A percentile compares a stretch with the other conserved stretches of the same genome.
phyloP scores from a whole-genome alignment of 2,888 invertebrate species.

The Drymonia ruficornis region DNA sequence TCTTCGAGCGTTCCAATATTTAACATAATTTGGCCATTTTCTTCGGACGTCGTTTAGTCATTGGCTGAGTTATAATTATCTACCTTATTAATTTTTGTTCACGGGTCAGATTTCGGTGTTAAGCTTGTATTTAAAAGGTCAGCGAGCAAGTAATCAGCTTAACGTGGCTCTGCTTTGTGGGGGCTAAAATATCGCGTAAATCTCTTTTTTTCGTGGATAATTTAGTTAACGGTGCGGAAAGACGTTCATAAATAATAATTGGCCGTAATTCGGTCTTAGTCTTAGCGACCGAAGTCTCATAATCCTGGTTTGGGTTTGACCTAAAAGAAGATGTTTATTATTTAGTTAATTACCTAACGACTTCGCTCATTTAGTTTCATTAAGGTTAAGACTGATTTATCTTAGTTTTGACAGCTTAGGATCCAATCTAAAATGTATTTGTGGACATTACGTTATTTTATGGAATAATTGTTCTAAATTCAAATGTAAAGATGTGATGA shows the following conservation, averaged over 20 bases:
- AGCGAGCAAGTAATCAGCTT: constrained; percentile 60
- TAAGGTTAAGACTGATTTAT: neutral
- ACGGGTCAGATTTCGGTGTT: constrained; percentile 51
- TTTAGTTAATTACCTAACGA: constrained; percentile 1
- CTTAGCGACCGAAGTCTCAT: constrained; percentile 7
- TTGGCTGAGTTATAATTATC: constrained; percentile 46
- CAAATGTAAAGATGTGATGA: too few relatives aligned
- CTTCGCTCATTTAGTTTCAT: neutral
- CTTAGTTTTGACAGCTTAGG: neutral
- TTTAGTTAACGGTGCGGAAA: constrained; percentile 29
- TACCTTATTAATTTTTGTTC: constrained; percentile 51
- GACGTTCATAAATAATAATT: constrained; percentile 25
- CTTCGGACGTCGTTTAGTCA: constrained; percentile 26
- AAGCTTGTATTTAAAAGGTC: constrained; percentile 59
- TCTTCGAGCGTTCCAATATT: constrained; percentile 23
- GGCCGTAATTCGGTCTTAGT: constrained; percentile 15
- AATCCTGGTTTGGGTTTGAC: neutral
- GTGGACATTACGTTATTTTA: too few relatives aligned
- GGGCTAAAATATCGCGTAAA: constrained; percentile 37
- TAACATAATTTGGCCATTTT: constrained; percentile 24
- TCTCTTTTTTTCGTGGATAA: constrained; percentile 34
- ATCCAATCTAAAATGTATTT: too few relatives aligned
- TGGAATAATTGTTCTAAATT: too few relatives aligned
- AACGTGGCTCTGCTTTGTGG: constrained; percentile 39
- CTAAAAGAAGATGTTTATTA: neutral